These are phyloP conservation scores for Scomber japonicus DNA, from an alignment of 2,113 vertebrate genomes.

Conservation along the genomic window DNA sequence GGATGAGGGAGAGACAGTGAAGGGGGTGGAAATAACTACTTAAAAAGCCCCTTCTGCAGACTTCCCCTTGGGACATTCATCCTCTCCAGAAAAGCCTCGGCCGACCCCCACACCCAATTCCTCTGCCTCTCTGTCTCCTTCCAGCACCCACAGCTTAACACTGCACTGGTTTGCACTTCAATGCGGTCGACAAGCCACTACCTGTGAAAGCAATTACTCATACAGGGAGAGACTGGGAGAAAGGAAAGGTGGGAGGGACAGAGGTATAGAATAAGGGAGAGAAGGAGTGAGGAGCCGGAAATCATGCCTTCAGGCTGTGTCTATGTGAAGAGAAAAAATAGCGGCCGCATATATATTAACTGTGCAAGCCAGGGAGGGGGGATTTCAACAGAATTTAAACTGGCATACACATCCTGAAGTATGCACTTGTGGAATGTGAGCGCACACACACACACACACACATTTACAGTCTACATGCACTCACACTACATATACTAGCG, in stretches of 20 bases:
- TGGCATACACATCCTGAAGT: slow-evolving; percentile 60
- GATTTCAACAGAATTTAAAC: slow-evolving; percentile 66
- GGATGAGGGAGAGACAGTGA: not conserved
- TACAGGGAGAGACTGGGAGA: slow-evolving; percentile 50
- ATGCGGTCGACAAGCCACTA: slow-evolving; percentile 76
- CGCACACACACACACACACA: slow-evolving; percentile 38
- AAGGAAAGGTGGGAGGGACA: slow-evolving; percentile 64
- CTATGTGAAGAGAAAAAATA: slow-evolving; percentile 70
- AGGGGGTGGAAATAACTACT: slow-evolving; percentile 39
- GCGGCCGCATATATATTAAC: slow-evolving; percentile 75
- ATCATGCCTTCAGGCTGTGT: slow-evolving; percentile 73
- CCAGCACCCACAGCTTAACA: slow-evolving; percentile 69
- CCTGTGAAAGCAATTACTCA: slow-evolving; percentile 80
- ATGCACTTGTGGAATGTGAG: slow-evolving; percentile 72
- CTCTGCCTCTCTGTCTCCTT: slow-evolving; percentile 56
- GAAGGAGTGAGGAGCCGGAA: slow-evolving; percentile 63
- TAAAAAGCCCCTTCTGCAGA: slow-evolving; percentile 56
- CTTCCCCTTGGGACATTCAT: slow-evolving; percentile 70
- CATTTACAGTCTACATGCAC: slow-evolving; percentile 29
- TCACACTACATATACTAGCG: slow-evolving; percentile 25
- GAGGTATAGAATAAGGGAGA: slow-evolving; percentile 54
- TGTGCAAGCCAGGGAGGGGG: slow-evolving; percentile 49
- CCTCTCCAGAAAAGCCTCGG: slow-evolving; percentile 58
- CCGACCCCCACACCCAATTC: slow-evolving; percentile 66
- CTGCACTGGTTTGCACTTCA: slow-evolving; percentile 73